Conservation (phyloP, 2,797 vertebrate species). For the Pangasius krempfi region DNA sequence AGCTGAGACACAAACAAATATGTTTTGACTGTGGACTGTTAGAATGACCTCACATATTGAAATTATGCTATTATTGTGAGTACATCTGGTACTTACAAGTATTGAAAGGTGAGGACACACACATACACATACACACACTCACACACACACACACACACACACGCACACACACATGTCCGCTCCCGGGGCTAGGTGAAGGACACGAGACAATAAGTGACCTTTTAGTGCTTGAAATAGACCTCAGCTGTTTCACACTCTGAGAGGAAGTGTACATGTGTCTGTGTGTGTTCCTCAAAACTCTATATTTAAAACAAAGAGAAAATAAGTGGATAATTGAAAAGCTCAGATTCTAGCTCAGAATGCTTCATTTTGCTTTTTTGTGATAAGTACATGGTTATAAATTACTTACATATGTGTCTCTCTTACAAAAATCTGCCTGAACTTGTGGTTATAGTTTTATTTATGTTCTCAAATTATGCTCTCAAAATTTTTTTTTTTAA, state of each 20-base stretch:
- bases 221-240: conserved; percentile 40
- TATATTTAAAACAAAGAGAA: background rate
- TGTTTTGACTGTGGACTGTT: background rate
- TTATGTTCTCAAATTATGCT: background rate
- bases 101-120: conserved; percentile 6
- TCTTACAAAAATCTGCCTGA: too few species aligned
- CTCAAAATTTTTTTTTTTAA: too few species aligned
- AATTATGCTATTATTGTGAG: background rate
- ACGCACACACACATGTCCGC: conserved; percentile 1
- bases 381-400: too few species aligned
- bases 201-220: conserved; percentile 50
- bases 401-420: background rate
- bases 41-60: background rate
- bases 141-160: conserved; percentile 1
- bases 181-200: conserved; percentile 34
- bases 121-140: conserved; percentile 12
- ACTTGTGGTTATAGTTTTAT: background rate
- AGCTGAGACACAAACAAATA: background rate
- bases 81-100: conserved; percentile 16
- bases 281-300: conserved; percentile 22
- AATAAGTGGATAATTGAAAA: background rate
- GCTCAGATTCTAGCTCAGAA: background rate
- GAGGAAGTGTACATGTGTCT: conserved; percentile 26
- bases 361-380: background rate
- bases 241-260: conserved; percentile 48